These are phyloP conservation scores for Drosophila pullipes DNA, from an alignment of 2,888 invertebrate genomes.

Conservation along the genomic window DNA sequence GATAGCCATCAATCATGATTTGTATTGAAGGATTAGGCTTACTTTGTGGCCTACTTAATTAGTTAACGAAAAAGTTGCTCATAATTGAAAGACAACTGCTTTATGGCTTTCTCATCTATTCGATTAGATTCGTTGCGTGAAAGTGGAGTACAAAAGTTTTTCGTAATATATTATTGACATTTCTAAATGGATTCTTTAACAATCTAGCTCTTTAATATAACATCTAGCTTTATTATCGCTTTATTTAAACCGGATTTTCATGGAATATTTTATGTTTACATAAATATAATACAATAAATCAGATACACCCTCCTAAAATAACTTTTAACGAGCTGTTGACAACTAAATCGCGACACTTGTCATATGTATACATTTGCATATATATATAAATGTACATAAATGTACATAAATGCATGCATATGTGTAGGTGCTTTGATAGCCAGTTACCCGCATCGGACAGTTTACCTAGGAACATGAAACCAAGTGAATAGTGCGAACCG, in stretches of 20 bases:
- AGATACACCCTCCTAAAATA: constrained; percentile 3
- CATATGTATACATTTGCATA: constrained; percentile 1
- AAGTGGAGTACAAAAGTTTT: constrained; percentile 7
- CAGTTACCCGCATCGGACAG: constrained; percentile 10
- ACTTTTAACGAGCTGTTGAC: constrained; percentile 8
- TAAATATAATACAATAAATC: constrained; percentile 2
- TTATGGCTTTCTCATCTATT: constrained; percentile 8
- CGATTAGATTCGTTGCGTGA: constrained; percentile 7
- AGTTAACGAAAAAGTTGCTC: constrained; percentile 47
- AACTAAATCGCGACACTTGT: constrained; percentile 14
- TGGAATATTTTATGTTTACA: not conserved
- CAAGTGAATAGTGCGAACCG: constrained; percentile 45
- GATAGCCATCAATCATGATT: constrained; percentile 75
- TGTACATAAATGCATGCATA: constrained; percentile 1
- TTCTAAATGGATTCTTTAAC: too few relatives aligned
- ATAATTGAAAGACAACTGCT: constrained; percentile 21
- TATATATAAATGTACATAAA: not conserved
- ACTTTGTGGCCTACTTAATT: constrained; percentile 49
- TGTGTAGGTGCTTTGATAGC: constrained; percentile 38
- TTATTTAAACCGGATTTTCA: not conserved
- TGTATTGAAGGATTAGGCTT: constrained; percentile 3
- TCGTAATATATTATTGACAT: not conserved
- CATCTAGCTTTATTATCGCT: not conserved
- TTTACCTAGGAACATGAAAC: constrained; percentile 39
- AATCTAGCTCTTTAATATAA: too few relatives aligned